Percentiles rank a stretch among this genome's conserved stretches.
Conservation (phyloP, 2,797 vertebrate genomes). For the Mus caroli region DNA sequence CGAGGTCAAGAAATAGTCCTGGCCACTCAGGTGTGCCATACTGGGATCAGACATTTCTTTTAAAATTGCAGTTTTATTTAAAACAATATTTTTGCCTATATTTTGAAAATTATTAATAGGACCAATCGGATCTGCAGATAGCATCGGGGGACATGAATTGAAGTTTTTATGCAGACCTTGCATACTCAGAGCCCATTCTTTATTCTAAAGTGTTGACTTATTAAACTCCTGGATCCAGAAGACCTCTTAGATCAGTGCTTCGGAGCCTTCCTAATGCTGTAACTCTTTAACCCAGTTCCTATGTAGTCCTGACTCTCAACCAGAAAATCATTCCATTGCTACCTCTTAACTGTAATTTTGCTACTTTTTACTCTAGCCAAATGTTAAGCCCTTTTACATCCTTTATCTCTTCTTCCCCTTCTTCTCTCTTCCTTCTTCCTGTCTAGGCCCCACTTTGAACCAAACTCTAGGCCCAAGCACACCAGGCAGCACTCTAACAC, state of each 20-base stretch:
- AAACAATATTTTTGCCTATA: neutral
- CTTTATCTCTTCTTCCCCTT: neutral
- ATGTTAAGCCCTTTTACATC: neutral
- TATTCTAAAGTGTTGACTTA: constrained; percentile 28
- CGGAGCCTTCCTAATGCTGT: neutral
- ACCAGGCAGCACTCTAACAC: neutral
- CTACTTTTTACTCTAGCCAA: neutral
- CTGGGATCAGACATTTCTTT: neutral
- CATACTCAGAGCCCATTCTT: neutral
- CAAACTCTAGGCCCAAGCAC: neutral
- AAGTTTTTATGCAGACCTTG: neutral
- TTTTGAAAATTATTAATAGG: neutral
- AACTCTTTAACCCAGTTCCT: too few species aligned
- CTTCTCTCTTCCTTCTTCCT: neutral
- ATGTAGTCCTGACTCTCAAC: neutral
- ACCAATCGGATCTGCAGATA: constrained; percentile 6
- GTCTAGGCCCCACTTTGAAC: neutral
- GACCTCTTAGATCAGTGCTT: neutral
- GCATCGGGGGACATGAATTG: neutral
- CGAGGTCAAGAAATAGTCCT: neutral
- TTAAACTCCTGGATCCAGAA: neutral
- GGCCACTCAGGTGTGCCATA: neutral
- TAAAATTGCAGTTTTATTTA: constrained; percentile 38
- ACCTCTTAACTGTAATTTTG: neutral
- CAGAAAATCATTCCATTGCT: neutral